Evolutionary conservation across 2,797 vertebrate species (phyloP).

Genomic region (Pempheris klunzingeri): DNA sequence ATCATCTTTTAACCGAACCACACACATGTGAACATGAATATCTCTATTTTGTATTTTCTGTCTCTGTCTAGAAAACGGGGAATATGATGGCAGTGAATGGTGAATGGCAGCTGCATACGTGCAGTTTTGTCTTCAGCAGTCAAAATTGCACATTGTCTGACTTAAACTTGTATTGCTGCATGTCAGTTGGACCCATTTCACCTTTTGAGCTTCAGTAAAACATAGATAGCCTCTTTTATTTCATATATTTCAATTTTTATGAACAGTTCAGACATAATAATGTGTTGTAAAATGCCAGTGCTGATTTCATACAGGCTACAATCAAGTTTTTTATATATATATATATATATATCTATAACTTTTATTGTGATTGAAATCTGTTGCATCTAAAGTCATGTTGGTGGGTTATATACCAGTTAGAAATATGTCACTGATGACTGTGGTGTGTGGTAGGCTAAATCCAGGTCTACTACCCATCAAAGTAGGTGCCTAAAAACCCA

Average conservation of each 20-base stretch:
- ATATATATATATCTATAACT: too few relatives aligned
- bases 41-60: constrained; percentile 55
- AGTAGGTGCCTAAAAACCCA: constrained; percentile 26
- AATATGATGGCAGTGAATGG: constrained; percentile 3
- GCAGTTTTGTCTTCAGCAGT: neutral
- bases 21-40: constrained; percentile 78
- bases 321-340: constrained; percentile 1
- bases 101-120: constrained; percentile 10
- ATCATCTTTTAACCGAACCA: constrained; percentile 76
- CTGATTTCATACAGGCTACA: neutral
- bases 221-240: neutral
- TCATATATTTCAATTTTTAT: neutral
- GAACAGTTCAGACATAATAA: neutral
- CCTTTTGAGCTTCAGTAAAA: neutral
- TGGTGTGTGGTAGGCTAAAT: constrained; percentile 2
- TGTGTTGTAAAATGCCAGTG: neutral
- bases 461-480: constrained; percentile 4
- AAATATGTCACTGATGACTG: neutral
- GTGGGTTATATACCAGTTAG: neutral
- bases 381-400: neutral
- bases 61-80: constrained; percentile 24
- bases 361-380: too few relatives aligned
- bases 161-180: neutral
- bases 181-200: neutral
- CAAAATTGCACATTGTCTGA: neutral